Evolutionary conservation across 2,888 invertebrate species (phyloP).

Genomic region (Thera britannica): DNA sequence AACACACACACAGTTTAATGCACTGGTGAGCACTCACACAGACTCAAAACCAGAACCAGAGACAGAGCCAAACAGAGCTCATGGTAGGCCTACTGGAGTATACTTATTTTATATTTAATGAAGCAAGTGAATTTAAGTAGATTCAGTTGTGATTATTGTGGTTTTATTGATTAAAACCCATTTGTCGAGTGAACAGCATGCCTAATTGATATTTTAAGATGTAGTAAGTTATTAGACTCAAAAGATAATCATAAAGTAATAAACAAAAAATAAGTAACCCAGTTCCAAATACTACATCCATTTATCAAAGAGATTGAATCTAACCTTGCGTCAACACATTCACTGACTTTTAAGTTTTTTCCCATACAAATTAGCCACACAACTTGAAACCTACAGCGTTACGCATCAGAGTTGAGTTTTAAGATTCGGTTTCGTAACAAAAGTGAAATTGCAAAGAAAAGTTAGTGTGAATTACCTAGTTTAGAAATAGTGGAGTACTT

Average conservation of each 20-base stretch:
- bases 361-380: slow-evolving; percentile 25
- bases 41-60: too few relatives aligned
- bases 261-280: slow-evolving; percentile 10
- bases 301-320: slow-evolving; percentile 39
- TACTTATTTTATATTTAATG: too few relatives aligned
- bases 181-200: too few relatives aligned
- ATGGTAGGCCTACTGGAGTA: too few relatives aligned
- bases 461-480: slow-evolving; percentile 41
- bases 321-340: slow-evolving; percentile 43
- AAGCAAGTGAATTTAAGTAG: too few relatives aligned
- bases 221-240: too few relatives aligned
- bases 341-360: slow-evolving; percentile 34
- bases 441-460: slow-evolving; percentile 45
- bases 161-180: too few relatives aligned
- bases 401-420: slow-evolving; percentile 12
- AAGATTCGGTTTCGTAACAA: slow-evolving; percentile 12
- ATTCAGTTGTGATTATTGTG: too few relatives aligned
- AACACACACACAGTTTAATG: too few relatives aligned
- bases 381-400: slow-evolving; percentile 4
- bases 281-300: slow-evolving; percentile 28
- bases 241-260: neutral
- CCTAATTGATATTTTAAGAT: too few relatives aligned
- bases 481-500: slow-evolving; percentile 32
- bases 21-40: too few relatives aligned
- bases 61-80: too few relatives aligned